Base-by-base conservation (phyloP, 2,888 invertebrate genomes). In the Abrostola tripartita region DNA sequence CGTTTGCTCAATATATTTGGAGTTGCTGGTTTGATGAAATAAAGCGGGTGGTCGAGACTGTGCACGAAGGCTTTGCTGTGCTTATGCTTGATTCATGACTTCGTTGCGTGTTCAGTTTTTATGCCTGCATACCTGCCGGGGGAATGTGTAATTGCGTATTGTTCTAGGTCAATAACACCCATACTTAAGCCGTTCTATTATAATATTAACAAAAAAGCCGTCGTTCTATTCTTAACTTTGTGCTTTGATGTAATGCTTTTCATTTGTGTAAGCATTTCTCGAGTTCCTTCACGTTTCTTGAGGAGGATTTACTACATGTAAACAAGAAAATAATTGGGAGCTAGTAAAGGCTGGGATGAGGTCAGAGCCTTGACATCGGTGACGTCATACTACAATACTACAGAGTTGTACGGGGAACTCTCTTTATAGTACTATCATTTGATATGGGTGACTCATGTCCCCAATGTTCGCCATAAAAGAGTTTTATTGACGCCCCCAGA, bases 151-250 rank as follows among this genome's bases (percentile, higher is more conserved):
- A 81, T 79, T 77, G 70, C 56, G 65, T 77, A 75, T 81, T 81
- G 79, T 81, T 77, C 58, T 81, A 70, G 75, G 79, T 77, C 71
- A 75, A 74, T 69, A 72, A 66, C 79, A 75, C 65, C 41, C 68
- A 51, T 50, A 38, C 38, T 52, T 66, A 41, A 44, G 52, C 35
- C 35, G 41, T 67, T 64, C 57, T 63, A 55, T 36, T 12, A 58
- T 58, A 71, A 71, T 64, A 62, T 37, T 47, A 61, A 40, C 50
- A 65, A 40, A 61, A 66, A 63, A 63, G 44, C 54, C 24, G 56
- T 36, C n/a, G 37, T 42, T 49, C 47, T 57, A 68, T 71, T 65
- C 56, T 44, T 5, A 44, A 47, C 42, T 42, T 12, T 11, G 12
- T 11, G 36, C 42, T 55, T 54, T 50, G 10, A 35, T 35, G 24